Conservation (phyloP, 2,888 invertebrate genomes). For the Zygaena filipendulae region DNA sequence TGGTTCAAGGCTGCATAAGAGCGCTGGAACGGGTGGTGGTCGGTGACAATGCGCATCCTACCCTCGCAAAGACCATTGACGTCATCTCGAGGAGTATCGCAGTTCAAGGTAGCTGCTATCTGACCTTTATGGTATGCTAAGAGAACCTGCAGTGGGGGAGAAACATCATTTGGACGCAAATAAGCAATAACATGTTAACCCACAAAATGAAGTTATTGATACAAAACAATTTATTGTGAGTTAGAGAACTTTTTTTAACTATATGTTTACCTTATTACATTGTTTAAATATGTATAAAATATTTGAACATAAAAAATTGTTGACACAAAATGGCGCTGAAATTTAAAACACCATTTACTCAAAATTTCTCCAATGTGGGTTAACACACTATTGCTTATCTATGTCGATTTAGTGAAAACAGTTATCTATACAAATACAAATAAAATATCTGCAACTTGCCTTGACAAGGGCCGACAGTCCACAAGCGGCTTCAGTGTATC, state of each 20-base stretch:
- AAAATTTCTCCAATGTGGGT: no score
- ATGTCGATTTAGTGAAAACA: slow-evolving; percentile 2
- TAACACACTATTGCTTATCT: no score
- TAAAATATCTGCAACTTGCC: slow-evolving; percentile 26
- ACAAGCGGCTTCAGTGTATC: slow-evolving; percentile 35
- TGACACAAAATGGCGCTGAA: no score
- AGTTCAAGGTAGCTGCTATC: slow-evolving; percentile 81
- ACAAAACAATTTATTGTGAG: no score
- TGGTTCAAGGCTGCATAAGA: slow-evolving; percentile 43
- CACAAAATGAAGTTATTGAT: no score
- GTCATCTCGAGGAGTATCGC: slow-evolving; percentile 62
- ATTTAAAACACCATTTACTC: no score
- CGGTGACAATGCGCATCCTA: slow-evolving; percentile 66
- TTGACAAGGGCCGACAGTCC: slow-evolving; percentile 69
- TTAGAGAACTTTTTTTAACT: no score
- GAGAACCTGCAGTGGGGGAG: slow-evolving; percentile 43
- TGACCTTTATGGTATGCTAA: slow-evolving; percentile 74
- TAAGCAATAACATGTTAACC: no score
- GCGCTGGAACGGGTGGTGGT: slow-evolving; percentile 63
- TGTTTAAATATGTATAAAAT: no score
- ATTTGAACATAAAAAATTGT: no score
- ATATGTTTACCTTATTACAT: no score
- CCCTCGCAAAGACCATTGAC: slow-evolving; percentile 62
- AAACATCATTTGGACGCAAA: no score
- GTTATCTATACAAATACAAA: slow-evolving; percentile 1